Percentiles rank a stretch among this genome's conserved stretches.
These are phyloP conservation scores for Carassius carassius DNA, from an alignment of 2,113 vertebrate genomes.

Conservation along the genomic window DNA sequence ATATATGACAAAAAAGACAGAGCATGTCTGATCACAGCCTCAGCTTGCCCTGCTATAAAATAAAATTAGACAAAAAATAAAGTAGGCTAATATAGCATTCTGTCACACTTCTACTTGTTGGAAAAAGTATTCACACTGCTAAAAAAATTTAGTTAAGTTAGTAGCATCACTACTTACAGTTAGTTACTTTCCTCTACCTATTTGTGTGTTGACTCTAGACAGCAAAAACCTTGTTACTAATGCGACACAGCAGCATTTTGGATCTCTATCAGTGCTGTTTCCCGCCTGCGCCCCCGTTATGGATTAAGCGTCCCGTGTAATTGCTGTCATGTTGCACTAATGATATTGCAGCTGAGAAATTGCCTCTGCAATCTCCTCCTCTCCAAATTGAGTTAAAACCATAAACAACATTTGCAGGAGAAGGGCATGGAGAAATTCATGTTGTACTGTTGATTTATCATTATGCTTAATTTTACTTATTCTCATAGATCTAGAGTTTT, in stretches of 20 bases:
- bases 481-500: not conserved
- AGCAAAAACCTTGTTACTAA: not conserved
- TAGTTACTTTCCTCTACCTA: not conserved
- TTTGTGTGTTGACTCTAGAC: slow-evolving; percentile 35
- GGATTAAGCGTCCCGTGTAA: slow-evolving; percentile 57
- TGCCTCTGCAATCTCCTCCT: slow-evolving; percentile 51
- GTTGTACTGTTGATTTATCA: slow-evolving; percentile 43
- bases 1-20: not conserved
- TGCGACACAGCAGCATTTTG: not conserved
- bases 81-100: not conserved
- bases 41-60: not conserved
- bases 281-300: slow-evolving; percentile 43
- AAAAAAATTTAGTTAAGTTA: not conserved
- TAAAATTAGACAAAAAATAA: not conserved
- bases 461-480: slow-evolving; percentile 58
- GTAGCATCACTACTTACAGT: too few relatives aligned
- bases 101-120: not conserved
- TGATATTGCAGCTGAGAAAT: slow-evolving; percentile 66
- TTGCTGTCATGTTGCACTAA: slow-evolving; percentile 67
- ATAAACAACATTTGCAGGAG: slow-evolving; percentile 58
- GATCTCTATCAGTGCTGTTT: not conserved
- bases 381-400: slow-evolving; percentile 60
- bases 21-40: not conserved
- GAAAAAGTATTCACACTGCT: not conserved
- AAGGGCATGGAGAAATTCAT: slow-evolving; percentile 65